phyloP scores from a whole-genome alignment of 1,140 invertebrate species.

The Schlechtendalia chinensis region DNA sequence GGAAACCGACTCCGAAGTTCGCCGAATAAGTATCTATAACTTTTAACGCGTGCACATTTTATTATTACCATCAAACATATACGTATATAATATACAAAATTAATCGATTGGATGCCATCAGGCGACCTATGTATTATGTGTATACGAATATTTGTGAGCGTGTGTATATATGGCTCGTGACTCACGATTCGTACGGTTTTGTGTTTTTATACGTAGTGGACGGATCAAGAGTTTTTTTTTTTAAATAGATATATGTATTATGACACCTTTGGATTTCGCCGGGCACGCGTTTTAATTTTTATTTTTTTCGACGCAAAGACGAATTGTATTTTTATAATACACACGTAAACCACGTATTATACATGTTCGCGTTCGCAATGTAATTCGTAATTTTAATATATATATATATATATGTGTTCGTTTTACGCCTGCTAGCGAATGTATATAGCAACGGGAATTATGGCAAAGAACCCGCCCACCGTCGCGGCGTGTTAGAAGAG shows the following conservation, averaged over 20 bases:
- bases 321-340: neutral
- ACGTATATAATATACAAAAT: slow-evolving; percentile 2
- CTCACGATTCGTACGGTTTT: neutral
- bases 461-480: slow-evolving; percentile 27
- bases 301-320: neutral
- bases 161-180: neutral
- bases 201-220: neutral
- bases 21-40: too few relatives aligned
- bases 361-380: neutral
- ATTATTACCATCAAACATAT: neutral
- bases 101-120: slow-evolving; percentile 10
- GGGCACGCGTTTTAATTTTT: neutral
- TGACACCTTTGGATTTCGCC: neutral
- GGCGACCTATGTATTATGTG: too few relatives aligned
- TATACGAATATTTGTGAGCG: neutral
- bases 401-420: neutral
- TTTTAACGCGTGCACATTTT: too few relatives aligned
- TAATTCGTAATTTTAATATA: neutral
- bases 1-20: neutral
- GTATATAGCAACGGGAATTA: neutral
- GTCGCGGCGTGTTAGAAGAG: neutral
- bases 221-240: too few relatives aligned
- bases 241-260: too few relatives aligned
- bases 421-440: neutral
- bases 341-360: neutral